Base-by-base conservation (phyloP, 2,113 vertebrate genomes). In the Gnathonemus echidnorhynchus region DNA sequence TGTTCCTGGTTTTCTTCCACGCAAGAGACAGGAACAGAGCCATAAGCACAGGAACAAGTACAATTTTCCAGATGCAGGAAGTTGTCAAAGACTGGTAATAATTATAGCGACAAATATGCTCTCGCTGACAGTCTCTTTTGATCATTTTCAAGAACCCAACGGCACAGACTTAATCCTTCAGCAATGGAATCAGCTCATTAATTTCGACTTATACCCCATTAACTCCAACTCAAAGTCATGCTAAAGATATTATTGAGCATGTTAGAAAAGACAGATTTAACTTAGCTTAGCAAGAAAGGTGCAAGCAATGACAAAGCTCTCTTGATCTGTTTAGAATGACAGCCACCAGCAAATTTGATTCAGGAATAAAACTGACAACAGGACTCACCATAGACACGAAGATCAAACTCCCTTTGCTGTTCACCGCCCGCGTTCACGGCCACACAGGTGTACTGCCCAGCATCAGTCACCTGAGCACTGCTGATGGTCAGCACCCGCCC, bases 371-470 rank as follows among this genome's bases (percentile, higher is more conserved):
- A 48, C 31, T 89, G 90, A 46, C 88, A 53, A 84, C 74, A 45
- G 46, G 17, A 89, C 97, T 97, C 93, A 99, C 98, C 98, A 10
- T 98, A 95, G 48, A 99, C 97, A 15, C 90, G 95, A 80, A 99
- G 95, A 88, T 98, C 95, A 1, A 95, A 94, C 49, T 98, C 97
- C 77, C 94, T 96, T 5, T 98, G 97, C 88, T 97, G 96, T 89
- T 99, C 98, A 8, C 98, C 98, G 0, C 97, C 98, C 11, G 98
- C 97, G 0, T 98, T 99, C 90, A 99, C 94, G 0, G 98, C 98
- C 91, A 99, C 98, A 74, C 98, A 99, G 3, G 97, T 97, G 91
- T 96, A 99, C 39, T 91, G 96, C 62, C 98, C 98, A 0, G 97
- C 95, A 62, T 99, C 98, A 86, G 97, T 97, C 83, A 99, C 96